Conservation (phyloP, 2,797 vertebrate genomes). For the Pseudopleuronectes americanus region DNA sequence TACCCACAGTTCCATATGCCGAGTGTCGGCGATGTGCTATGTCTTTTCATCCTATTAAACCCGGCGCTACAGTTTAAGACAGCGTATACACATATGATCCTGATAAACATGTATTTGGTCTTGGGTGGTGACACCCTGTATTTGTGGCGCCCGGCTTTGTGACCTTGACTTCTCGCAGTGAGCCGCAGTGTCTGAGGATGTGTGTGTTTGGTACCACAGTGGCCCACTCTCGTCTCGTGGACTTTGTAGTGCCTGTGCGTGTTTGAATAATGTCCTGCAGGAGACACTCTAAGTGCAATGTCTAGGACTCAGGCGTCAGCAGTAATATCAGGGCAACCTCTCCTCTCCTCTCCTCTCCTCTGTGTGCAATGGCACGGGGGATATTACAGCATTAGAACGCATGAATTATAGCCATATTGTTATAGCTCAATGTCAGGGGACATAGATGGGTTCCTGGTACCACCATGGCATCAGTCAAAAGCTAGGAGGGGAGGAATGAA, state of each 20-base stretch:
- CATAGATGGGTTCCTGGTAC: constrained; percentile 33
- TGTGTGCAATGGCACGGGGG: constrained; percentile 68
- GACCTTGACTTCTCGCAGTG: constrained; percentile 68
- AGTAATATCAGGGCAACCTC: constrained; percentile 79
- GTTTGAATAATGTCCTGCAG: constrained; percentile 83
- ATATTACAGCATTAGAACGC: constrained; percentile 73
- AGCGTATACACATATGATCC: neutral
- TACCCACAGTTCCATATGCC: constrained; percentile 40
- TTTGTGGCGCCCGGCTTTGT: constrained; percentile 40
- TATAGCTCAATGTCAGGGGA: constrained; percentile 69
- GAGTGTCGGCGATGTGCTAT: constrained; percentile 26
- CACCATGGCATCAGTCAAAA: constrained; percentile 50
- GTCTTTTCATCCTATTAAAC: constrained; percentile 37
- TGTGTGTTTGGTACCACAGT: constrained; percentile 41
- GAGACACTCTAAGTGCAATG: constrained; percentile 82
- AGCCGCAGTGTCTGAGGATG: constrained; percentile 49
- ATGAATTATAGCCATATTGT: constrained; percentile 72
- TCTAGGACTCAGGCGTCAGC: constrained; percentile 82
- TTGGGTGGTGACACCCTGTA: constrained; percentile 22
- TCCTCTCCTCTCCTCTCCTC: constrained; percentile 59
- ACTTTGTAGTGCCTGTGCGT: constrained; percentile 62
- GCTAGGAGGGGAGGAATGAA: constrained; percentile 22
- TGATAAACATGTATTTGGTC: constrained; percentile 3
- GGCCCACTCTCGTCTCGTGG: constrained; percentile 63
- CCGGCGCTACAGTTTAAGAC: constrained; percentile 12